Base-by-base conservation (phyloP, 2,113 vertebrate species). In the Mola mola region DNA sequence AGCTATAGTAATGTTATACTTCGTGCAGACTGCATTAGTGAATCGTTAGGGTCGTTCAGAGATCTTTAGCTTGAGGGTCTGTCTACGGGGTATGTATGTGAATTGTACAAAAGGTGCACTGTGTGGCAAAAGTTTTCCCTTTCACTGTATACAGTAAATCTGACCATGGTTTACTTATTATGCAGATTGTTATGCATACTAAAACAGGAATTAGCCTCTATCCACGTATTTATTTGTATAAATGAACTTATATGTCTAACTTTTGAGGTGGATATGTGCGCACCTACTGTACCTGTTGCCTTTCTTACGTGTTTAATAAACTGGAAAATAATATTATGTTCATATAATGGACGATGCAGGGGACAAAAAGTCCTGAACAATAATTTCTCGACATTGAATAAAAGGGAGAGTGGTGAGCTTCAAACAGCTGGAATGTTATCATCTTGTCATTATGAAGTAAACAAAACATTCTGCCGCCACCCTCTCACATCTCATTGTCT, bases 21-120 rank as follows among this genome's bases (percentile, higher is more conserved):
- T 61, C 6, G 61, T 63, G 55, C 17, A 52, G 62, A 80, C 69
- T 84, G 64, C 67, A 84, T 87, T 78, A 72, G 70, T 57, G 64
- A 61, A 75, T 78, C 69, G 66, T 78, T 77, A 72, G 60, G 73
- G 71, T 75, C 74, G 70, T 43, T 73, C 38, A 78, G 49, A 56
- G 53, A 67, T 83, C 58, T 77, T 79, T 73, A 83, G 80, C 80
- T 77, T 59, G 34, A 77, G 33, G 72, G 49, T 57, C 65, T 43
- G 51, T 37, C 72, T 70, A 8, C 50, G 61, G 60, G 52, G 21
- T 16, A n/a, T n/a, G n/a, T 59, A 55, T 50, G 50, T 64, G 36
- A 58, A 69, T 31, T 62, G 19, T 9, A 49, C 24, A 42, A 60
- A 70, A 72, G 6, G 41, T 20, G 29, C 31, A 60, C 3, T 1